phyloP scores from a whole-genome alignment of 2,797 vertebrate genomes.

The Rhyacichthys aspro region DNA sequence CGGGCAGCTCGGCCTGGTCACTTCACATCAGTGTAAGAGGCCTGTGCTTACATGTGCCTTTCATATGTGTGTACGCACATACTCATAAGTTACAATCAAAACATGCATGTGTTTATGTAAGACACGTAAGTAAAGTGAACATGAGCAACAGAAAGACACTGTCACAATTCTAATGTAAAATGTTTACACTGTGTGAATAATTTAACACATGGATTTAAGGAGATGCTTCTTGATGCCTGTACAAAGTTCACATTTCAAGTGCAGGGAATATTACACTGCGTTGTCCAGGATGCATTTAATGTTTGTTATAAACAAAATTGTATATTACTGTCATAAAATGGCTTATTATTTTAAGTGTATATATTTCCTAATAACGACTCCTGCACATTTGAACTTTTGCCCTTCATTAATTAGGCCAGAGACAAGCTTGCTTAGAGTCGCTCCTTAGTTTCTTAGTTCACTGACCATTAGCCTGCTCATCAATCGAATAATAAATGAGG shows the following conservation, averaged over 20 bases:
- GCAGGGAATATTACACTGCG: neutral
- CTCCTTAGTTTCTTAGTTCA: slow-evolving; percentile 73
- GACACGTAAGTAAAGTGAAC: slow-evolving; percentile 42
- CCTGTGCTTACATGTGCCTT: slow-evolving; percentile 45
- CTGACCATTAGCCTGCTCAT: slow-evolving; percentile 78
- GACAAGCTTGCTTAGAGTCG: slow-evolving; percentile 39
- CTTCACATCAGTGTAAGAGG: slow-evolving; percentile 83
- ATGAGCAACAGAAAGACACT: slow-evolving; percentile 33
- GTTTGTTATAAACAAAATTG: neutral
- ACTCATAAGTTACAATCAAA: slow-evolving; percentile 39
- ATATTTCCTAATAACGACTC: neutral
- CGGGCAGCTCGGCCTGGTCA: slow-evolving; percentile 82
- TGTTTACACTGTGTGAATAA: slow-evolving; percentile 31
- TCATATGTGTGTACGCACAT: slow-evolving; percentile 26
- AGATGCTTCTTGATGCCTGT: slow-evolving; percentile 8
- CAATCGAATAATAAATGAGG: slow-evolving; percentile 77
- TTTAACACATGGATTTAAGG: slow-evolving; percentile 6
- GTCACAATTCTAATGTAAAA: slow-evolving; percentile 54
- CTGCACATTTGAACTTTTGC: slow-evolving; percentile 10
- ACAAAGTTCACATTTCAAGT: neutral
- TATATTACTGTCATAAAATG: too few species aligned
- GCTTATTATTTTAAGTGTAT: too few species aligned
- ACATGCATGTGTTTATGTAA: slow-evolving; percentile 40
- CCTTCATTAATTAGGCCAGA: slow-evolving; percentile 68
- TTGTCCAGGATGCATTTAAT: neutral